phyloP scores from a whole-genome alignment of 53 echinoderm and acorn worm genomes.

The Mesocentrotus franciscanus region DNA sequence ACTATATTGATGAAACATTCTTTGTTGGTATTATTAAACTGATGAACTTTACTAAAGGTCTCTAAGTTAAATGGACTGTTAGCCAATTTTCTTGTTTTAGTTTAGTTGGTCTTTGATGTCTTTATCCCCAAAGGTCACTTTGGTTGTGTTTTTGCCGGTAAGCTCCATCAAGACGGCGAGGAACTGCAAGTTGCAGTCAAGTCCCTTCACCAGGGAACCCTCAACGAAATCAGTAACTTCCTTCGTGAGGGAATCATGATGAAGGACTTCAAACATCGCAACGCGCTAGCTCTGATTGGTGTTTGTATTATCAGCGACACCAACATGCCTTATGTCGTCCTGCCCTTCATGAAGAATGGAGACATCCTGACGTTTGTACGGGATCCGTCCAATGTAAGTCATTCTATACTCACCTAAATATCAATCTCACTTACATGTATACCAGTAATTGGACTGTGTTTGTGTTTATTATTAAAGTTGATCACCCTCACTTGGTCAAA shows the following conservation, averaged over 20 bases:
- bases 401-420: too few relatives aligned
- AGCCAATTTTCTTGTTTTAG: too few relatives aligned
- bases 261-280: constrained; percentile 96
- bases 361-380: constrained; percentile 89
- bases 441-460: background rate
- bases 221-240: constrained; percentile 80
- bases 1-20: too few relatives aligned
- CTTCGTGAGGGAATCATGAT: constrained; percentile 95
- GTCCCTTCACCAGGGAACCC: constrained; percentile 76
- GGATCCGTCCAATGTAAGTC: constrained; percentile 85
- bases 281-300: constrained; percentile 86
- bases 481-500: background rate
- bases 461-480: background rate
- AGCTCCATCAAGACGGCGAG: constrained; percentile 78
- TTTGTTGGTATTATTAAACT: too few relatives aligned
- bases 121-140: constrained; percentile 80
- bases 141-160: constrained; percentile 93
- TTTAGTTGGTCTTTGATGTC: background rate
- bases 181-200: constrained; percentile 88
- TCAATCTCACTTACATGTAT: too few relatives aligned
- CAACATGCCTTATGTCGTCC: constrained; percentile 87
- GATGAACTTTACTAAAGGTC: too few relatives aligned
- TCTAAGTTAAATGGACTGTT: too few relatives aligned
- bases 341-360: constrained; percentile 96
- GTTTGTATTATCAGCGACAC: constrained; percentile 89